Percentiles rank a stretch among this genome's conserved stretches.
phyloP scores from a whole-genome alignment of 2,113 vertebrate genomes.

The Alaudala cheleensis region DNA sequence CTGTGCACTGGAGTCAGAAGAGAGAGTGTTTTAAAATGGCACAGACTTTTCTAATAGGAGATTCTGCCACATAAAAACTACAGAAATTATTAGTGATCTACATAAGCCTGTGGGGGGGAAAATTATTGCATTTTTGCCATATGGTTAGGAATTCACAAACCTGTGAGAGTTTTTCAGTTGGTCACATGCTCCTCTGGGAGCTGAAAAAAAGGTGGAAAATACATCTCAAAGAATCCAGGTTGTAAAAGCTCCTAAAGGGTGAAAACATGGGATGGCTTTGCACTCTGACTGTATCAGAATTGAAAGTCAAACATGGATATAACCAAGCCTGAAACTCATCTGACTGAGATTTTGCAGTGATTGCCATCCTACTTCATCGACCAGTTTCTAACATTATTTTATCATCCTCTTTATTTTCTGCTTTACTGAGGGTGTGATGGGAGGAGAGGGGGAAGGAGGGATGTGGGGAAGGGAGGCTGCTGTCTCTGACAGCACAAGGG shows the following conservation, averaged over 20 bases:
- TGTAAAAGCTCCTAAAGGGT: background rate
- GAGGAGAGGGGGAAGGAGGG: background rate
- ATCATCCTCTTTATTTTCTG: background rate
- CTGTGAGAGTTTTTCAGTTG: background rate
- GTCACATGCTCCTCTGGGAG: background rate
- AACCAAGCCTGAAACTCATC: background rate
- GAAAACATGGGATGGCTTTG: background rate
- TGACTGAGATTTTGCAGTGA: background rate
- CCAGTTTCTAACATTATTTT: background rate
- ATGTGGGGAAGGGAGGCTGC: background rate
- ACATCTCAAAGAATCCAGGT: background rate
- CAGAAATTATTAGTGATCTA: background rate
- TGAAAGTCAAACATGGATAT: background rate
- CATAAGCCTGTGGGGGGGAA: fast-evolving
- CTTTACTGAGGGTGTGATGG: background rate
- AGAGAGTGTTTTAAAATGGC: background rate
- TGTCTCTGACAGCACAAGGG: background rate
- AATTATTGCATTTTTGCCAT: background rate
- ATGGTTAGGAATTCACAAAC: background rate
- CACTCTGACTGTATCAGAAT: background rate
- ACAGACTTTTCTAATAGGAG: background rate
- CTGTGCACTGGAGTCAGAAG: background rate
- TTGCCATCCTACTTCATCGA: background rate
- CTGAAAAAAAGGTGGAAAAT: background rate
- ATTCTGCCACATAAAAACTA: background rate